Conservation (phyloP, 2,113 vertebrate genomes). For the Amazona vittata region DNA sequence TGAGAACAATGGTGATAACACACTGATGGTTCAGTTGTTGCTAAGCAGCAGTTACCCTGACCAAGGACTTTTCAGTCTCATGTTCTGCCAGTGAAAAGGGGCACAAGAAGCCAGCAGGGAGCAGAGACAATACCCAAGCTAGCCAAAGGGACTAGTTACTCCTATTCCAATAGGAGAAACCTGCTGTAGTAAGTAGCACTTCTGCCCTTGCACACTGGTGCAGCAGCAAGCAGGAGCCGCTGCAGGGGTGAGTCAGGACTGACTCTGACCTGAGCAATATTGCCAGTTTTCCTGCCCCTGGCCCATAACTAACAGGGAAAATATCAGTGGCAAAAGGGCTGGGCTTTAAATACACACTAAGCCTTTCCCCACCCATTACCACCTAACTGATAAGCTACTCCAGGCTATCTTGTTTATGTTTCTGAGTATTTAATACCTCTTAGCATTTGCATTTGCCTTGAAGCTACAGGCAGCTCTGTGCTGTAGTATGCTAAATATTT, state of each 20-base stretch:
- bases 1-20: not conserved
- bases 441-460: conserved; percentile 63
- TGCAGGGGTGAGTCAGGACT: not conserved
- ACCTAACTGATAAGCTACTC: not conserved
- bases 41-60: not conserved
- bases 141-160: not conserved
- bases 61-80: not conserved
- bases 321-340: not conserved
- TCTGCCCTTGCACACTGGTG: not conserved
- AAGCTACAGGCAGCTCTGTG: conserved; percentile 69
- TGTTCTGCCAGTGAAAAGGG: not conserved
- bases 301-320: not conserved
- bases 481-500: conserved; percentile 65
- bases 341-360: not conserved
- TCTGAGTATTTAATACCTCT: conserved; percentile 48
- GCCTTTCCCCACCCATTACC: conserved; percentile 5
- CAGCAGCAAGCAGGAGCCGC: not conserved
- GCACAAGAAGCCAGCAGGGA: not conserved
- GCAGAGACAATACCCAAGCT: not conserved
- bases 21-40: not conserved
- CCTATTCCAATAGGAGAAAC: not conserved
- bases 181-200: not conserved
- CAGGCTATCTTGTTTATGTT: conserved; percentile 33
- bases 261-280: not conserved
- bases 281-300: not conserved